phyloP scores from a whole-genome alignment of 2,113 vertebrate species.

The Upupa epops region DNA sequence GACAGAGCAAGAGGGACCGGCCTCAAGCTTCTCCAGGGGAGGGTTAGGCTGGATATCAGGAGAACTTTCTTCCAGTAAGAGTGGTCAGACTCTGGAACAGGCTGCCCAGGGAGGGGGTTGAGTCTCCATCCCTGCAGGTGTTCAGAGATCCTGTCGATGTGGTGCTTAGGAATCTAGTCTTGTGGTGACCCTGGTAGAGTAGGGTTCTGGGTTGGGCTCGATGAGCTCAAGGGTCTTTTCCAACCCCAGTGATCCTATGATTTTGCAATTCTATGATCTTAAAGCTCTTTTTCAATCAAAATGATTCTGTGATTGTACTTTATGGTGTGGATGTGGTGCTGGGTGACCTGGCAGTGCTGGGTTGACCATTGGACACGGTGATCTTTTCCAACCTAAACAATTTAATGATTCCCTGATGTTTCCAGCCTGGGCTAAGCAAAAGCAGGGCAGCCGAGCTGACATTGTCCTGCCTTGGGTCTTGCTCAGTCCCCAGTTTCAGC shows the following conservation, averaged over 20 bases:
- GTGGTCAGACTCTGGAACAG: too few species aligned
- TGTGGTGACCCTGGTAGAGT: too few species aligned
- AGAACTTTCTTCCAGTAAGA: too few species aligned
- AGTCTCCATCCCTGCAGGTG: too few species aligned
- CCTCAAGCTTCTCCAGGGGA: too few species aligned
- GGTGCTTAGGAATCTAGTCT: too few species aligned
- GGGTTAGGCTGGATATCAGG: too few species aligned
- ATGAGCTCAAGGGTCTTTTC: not conserved
- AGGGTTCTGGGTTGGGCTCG: not conserved
- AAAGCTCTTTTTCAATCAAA: not conserved
- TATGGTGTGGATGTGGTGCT: not conserved
- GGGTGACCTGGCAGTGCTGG: not conserved
- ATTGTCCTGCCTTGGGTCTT: rapidly evolving
- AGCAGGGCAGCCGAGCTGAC: not conserved
- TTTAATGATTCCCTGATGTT: not conserved
- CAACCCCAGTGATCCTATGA: too few species aligned
- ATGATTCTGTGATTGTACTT: not conserved
- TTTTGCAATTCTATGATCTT: too few species aligned
- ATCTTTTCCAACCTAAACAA: not conserved
- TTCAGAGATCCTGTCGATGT: too few species aligned
- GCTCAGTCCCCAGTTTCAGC: rapidly evolving
- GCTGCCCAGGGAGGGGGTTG: too few species aligned
- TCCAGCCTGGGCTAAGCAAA: not conserved
- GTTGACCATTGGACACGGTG: not conserved
- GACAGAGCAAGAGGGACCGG: too few species aligned